Conservation (phyloP, 2,113 vertebrate genomes). For the Megaptera novaeangliae region DNA sequence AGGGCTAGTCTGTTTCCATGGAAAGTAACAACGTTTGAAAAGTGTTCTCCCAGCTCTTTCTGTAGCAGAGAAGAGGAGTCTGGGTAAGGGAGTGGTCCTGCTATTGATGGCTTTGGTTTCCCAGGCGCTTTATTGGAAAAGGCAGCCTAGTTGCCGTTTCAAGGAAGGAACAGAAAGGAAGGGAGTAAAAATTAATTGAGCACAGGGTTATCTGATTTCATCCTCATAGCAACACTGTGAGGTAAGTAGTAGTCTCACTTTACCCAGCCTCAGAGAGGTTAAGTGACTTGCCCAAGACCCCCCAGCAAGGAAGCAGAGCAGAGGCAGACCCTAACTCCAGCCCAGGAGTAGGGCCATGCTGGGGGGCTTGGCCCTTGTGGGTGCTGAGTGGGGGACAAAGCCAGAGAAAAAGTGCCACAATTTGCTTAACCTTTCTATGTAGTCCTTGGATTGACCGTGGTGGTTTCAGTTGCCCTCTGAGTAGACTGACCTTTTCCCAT, state of each 20-base stretch:
- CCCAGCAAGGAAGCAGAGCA: background rate
- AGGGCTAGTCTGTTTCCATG: conserved; percentile 1
- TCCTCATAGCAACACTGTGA: background rate
- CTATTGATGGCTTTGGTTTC: conserved; percentile 34
- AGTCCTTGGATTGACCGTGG: background rate
- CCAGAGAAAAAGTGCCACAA: background rate
- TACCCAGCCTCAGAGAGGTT: background rate
- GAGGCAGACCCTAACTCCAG: background rate
- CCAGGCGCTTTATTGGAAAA: background rate
- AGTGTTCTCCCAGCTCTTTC: background rate
- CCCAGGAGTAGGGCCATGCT: background rate
- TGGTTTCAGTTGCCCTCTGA: background rate
- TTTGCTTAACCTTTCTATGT: background rate
- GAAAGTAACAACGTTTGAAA: background rate
- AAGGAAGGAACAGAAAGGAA: background rate
- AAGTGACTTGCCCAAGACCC: background rate
- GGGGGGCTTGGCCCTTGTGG: background rate
- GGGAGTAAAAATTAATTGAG: background rate
- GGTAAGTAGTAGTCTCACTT: background rate
- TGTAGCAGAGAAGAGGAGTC: background rate
- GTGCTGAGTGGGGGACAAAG: background rate
- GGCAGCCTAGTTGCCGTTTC: background rate
- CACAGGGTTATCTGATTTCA: background rate
- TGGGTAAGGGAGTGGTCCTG: fast-evolving
- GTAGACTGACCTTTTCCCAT: background rate